phyloP scores from a whole-genome alignment of 1,140 invertebrate genomes.

The Drosophila suzukii region DNA sequence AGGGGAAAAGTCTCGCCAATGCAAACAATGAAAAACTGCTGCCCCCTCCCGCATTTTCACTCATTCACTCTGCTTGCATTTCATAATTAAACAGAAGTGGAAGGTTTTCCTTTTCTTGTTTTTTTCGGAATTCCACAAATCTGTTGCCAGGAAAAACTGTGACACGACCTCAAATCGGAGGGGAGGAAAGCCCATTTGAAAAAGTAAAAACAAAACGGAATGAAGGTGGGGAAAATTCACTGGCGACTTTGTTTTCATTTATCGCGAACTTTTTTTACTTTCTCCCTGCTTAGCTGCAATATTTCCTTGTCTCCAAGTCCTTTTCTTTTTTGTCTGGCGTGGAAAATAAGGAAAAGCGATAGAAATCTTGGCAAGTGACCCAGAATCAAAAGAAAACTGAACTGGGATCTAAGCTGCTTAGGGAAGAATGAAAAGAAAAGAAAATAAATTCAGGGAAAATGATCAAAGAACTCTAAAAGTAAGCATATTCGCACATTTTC shows the following conservation, averaged over 20 bases:
- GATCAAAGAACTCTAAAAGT: not conserved
- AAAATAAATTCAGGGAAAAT: too few relatives aligned
- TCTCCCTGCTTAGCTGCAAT: slow-evolving; percentile 19
- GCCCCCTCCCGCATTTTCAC: not conserved
- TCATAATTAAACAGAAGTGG: slow-evolving; percentile 48
- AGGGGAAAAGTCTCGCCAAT: not conserved
- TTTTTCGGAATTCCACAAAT: slow-evolving; percentile 2
- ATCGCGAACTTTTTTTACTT: slow-evolving; percentile 33
- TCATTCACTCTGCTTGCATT: slow-evolving; percentile 43
- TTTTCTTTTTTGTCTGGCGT: slow-evolving; percentile 3
- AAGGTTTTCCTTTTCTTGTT: slow-evolving; percentile 1
- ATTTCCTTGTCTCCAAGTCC: slow-evolving; percentile 3
- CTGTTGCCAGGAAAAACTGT: slow-evolving; percentile 30
- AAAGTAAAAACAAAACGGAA: slow-evolving; percentile 21
- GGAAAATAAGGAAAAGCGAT: slow-evolving; percentile 11
- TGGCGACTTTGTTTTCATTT: slow-evolving; percentile 49
- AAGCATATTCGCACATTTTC: not conserved
- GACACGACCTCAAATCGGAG: slow-evolving; percentile 36
- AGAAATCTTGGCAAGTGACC: slow-evolving; percentile 40
- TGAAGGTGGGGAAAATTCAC: slow-evolving; percentile 1
- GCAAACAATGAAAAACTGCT: slow-evolving; percentile 28
- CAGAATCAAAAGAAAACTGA: slow-evolving; percentile 22
- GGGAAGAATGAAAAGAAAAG: slow-evolving; percentile 3
- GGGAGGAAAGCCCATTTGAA: slow-evolving; percentile 16
- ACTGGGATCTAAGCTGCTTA: slow-evolving; percentile 22